Base-by-base conservation (phyloP, 2,888 invertebrate genomes). In the Lasioglossum vierecki region DNA sequence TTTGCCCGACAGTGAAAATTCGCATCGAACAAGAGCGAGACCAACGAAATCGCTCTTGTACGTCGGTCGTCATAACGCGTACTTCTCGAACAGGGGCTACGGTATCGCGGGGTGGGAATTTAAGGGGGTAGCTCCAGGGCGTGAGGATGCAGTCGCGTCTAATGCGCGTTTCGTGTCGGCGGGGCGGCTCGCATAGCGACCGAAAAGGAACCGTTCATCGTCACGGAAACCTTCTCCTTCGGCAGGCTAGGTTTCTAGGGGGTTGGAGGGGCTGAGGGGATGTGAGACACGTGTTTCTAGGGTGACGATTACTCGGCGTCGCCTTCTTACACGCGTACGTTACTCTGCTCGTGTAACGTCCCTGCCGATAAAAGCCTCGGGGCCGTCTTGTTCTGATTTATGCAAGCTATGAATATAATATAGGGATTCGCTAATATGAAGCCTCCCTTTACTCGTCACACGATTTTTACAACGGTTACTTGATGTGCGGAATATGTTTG, bases 91-190 rank as follows among this genome's bases (percentile, higher is more conserved):
- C 75, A 81, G 79, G 79, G 84, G 87, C 39, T 49, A 5, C 3
- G 22, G 39, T 44, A 73, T 57, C 66, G 46, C 39, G 74, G 77
- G 39, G 35, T 44, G 78, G 41, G 82, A 63, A 63, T 63, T 63
- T 18, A 6, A 18, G 35, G 68, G 88, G 86, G 78, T 88, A 89
- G 88, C 87, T 83, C 71, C 73, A 83, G 91, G 91, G 89, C 87
- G 90, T 89, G 89, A 92, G 92, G 92, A 93, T 92, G 93, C 93
- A 84, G 91, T 91, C 91, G 91, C 92, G 93, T 91, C 93, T 94
- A 94, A 94, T 94, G 94, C 94, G 94, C 92, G 92, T 94, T 94
- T 91, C 94, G 91, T 94, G 94, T 94, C 93, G 92, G 92, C 91
- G 90, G 91, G 92, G 87, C 87, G 91, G 90, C 89, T 89, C 86